A percentile compares a stretch with the other conserved stretches of the same genome.
Evolutionary conservation across 2,888 invertebrate genomes (phyloP).

Genomic region (Meteorus cinctellus): DNA sequence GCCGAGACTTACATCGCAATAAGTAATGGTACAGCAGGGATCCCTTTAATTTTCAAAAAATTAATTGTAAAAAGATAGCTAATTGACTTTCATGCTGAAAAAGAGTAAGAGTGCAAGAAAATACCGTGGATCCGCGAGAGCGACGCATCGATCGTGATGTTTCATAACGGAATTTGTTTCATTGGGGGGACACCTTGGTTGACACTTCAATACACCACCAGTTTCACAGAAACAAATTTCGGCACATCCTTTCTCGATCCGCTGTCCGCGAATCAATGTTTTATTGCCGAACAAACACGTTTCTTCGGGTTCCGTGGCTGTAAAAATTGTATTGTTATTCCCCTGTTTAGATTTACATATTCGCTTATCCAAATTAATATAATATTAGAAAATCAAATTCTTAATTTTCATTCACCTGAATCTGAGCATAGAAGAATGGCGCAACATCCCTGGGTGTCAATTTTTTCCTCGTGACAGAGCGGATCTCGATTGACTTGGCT

Average conservation of each 20-base stretch:
- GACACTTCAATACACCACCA: slow-evolving; percentile 83
- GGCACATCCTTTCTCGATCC: slow-evolving; percentile 87
- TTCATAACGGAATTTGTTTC: slow-evolving; percentile 65
- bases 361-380: no score
- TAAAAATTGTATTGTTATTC: background rate
- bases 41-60: slow-evolving; percentile 75
- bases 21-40: slow-evolving; percentile 87
- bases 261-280: slow-evolving; percentile 82
- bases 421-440: slow-evolving; percentile 82
- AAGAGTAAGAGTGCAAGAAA: slow-evolving; percentile 2
- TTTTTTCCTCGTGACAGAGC: slow-evolving; percentile 81
- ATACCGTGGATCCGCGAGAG: slow-evolving; percentile 82
- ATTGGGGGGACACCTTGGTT: slow-evolving; percentile 77
- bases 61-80: background rate
- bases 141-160: slow-evolving; percentile 84
- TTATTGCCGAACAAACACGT: slow-evolving; percentile 81
- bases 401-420: slow-evolving; percentile 69
- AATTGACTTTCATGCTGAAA: no score
- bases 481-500: slow-evolving; percentile 82
- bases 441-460: slow-evolving; percentile 83
- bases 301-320: slow-evolving; percentile 73
- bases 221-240: slow-evolving; percentile 85
- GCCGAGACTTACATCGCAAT: slow-evolving; percentile 89
- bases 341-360: slow-evolving; percentile 58
- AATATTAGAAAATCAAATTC: no score